Conservation (phyloP, 1,140 invertebrate species). For the Anastrepha obliqua region DNA sequence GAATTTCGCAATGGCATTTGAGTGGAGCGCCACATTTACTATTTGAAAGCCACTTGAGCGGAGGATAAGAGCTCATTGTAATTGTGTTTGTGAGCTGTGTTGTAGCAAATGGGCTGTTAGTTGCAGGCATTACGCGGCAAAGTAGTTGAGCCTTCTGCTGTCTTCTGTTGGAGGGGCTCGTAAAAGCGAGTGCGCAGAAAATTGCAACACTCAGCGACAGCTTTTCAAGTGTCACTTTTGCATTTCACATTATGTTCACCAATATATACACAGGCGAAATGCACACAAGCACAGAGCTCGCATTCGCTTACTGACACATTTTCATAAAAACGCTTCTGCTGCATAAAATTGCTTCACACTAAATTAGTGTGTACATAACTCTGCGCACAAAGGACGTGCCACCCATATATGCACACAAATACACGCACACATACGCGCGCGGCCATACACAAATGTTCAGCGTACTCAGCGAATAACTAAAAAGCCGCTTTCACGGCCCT, state of each 20-base stretch:
- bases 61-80: neutral
- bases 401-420: neutral
- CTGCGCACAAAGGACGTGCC: conserved; percentile 18
- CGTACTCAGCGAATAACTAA: neutral
- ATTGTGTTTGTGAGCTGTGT: neutral
- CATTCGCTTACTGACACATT: neutral
- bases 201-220: conserved; percentile 50
- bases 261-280: neutral
- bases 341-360: conserved; percentile 35
- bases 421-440: conserved; percentile 49
- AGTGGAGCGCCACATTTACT: conserved; percentile 31
- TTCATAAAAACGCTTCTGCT: conserved; percentile 17
- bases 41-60: conserved; percentile 37
- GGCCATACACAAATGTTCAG: conserved; percentile 61
- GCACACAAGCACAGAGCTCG: conserved; percentile 4
- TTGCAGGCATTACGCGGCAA: neutral
- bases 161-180: conserved; percentile 27
- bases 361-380: conserved; percentile 50
- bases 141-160: conserved; percentile 39
- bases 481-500: conserved; percentile 33
- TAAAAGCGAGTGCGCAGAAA: conserved; percentile 42
- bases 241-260: neutral
- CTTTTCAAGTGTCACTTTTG: conserved; percentile 48
- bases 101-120: neutral
- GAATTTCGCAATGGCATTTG: conserved; percentile 46